These are phyloP conservation scores for Nothobranchius furzeri DNA, from an alignment of 2,113 vertebrate genomes.

Conservation along the genomic window DNA sequence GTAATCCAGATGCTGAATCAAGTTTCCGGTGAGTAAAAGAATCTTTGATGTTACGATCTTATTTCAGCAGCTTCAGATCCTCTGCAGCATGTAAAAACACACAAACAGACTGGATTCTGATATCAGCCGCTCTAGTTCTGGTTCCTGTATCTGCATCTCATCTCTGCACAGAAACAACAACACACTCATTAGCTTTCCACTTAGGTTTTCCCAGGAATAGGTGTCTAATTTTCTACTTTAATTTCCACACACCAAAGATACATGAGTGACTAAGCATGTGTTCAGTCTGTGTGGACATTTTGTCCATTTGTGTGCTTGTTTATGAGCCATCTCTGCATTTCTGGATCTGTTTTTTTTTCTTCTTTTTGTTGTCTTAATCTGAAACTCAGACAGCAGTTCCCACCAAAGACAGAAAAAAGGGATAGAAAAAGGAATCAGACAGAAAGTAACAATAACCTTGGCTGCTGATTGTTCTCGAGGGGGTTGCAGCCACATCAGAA, in stretches of 20 bases:
- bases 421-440: constrained; percentile 3
- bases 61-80: background rate
- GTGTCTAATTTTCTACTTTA: background rate
- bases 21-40: background rate
- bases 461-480: background rate
- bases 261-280: constrained; percentile 6
- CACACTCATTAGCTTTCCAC: background rate
- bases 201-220: background rate
- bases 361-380: background rate
- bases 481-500: background rate
- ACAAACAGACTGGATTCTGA: background rate
- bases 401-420: background rate
- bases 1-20: background rate
- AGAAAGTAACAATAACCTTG: background rate
- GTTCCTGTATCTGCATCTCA: no score
- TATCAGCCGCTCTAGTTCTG: no score
- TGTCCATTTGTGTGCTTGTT: background rate
- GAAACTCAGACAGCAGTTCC: background rate
- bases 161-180: background rate
- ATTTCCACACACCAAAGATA: background rate
- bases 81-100: background rate
- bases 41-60: no score
- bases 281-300: background rate
- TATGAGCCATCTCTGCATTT: constrained; percentile 3
- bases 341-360: background rate